Percentiles rank a stretch among this genome's conserved stretches.
Conservation (phyloP, 2,113 vertebrate species). For the Aepyceros melampus region DNA sequence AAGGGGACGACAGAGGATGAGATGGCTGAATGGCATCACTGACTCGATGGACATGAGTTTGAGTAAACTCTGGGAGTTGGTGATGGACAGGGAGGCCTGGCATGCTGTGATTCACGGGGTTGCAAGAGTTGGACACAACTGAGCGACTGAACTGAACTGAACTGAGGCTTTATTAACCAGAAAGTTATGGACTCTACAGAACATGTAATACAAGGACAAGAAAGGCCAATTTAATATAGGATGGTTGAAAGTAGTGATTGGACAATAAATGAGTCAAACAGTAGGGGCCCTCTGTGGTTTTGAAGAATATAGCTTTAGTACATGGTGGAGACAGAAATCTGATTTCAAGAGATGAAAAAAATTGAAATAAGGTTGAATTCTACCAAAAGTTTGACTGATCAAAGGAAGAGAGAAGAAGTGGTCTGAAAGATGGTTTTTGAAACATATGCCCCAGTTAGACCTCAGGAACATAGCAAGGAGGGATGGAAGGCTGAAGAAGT, state of each 20-base stretch:
- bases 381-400: not conserved
- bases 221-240: not conserved
- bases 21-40: no score
- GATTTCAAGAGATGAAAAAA: not conserved
- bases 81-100: no score
- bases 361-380: not conserved
- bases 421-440: not conserved
- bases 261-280: not conserved
- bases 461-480: not conserved
- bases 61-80: no score
- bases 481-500: not conserved
- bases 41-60: no score
- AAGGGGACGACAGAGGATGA: no score
- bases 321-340: not conserved
- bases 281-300: not conserved
- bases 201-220: not conserved
- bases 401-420: not conserved
- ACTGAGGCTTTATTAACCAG: not conserved
- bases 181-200: not conserved
- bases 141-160: no score
- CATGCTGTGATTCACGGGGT: no score
- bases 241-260: not conserved
- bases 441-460: not conserved
- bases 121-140: accelerated
- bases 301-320: not conserved